Evolutionary conservation across 30 jellyfish, hydroid and myxozoan species (phyloP).

Genomic region (Aurelia aurita): DNA sequence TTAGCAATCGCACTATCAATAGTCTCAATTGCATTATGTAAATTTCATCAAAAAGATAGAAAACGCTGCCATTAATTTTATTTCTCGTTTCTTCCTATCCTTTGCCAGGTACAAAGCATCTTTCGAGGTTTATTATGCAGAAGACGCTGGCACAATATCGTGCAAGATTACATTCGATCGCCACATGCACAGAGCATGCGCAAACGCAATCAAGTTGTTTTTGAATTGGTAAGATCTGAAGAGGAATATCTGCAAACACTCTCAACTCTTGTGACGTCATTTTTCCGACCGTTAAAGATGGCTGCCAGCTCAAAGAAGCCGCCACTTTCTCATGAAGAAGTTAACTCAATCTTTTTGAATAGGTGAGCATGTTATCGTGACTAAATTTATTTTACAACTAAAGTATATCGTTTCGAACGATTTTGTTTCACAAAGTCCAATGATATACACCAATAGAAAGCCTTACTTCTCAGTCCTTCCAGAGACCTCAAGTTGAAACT

Average conservation of each 20-base stretch:
- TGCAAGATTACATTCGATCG: slow-evolving; percentile 90
- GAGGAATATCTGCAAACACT: slow-evolving; percentile 83
- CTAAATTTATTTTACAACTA: no score
- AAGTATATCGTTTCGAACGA: no score
- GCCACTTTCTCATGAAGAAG: slow-evolving; percentile 86
- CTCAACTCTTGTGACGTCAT: slow-evolving; percentile 83
- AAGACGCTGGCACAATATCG: slow-evolving; percentile 86
- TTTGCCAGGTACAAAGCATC: slow-evolving; percentile 76
- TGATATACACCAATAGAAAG: no score
- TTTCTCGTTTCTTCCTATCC: not conserved
- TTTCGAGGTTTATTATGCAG: slow-evolving; percentile 84
- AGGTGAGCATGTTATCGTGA: slow-evolving; percentile 15
- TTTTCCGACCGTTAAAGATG: slow-evolving; percentile 82
- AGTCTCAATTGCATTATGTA: no score
- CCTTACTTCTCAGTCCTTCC: no score
- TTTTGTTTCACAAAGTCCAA: no score
- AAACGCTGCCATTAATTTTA: not conserved
- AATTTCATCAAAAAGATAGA: no score
- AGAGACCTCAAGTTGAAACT: no score
- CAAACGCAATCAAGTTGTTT: slow-evolving; percentile 79
- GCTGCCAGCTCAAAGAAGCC: slow-evolving; percentile 91
- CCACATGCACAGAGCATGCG: slow-evolving; percentile 97
- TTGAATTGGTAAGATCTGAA: slow-evolving; percentile 87
- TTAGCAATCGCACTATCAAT: no score
- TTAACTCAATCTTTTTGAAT: slow-evolving; percentile 81